Evolutionary conservation across 2,888 invertebrate species (phyloP).

Genomic region (Nephrotoma appendiculata): DNA sequence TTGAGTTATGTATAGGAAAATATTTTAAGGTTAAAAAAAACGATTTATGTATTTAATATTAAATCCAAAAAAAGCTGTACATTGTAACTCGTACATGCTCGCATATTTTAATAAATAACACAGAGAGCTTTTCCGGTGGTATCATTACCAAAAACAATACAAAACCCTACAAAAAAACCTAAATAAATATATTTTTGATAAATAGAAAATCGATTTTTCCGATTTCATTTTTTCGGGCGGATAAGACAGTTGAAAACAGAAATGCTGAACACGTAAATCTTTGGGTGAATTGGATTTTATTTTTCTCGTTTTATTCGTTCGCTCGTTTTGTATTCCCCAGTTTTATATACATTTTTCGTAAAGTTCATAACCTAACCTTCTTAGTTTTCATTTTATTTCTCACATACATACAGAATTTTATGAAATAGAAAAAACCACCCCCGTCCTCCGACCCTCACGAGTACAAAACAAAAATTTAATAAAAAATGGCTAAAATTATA

Average conservation of each 20-base stretch:
- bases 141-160: neutral
- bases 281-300: neutral
- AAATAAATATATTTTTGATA: neutral
- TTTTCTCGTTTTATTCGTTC: neutral
- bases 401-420: neutral
- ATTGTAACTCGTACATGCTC: neutral
- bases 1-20: neutral
- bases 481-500: neutral
- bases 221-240: neutral
- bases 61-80: no score
- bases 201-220: neutral
- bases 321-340: neutral
- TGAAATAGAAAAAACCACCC: neutral
- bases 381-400: neutral
- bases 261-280: neutral
- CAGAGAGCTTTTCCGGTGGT: neutral
- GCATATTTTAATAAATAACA: neutral
- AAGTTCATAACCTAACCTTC: neutral
- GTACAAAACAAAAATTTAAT: neutral
- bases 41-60: no score
- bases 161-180: neutral
- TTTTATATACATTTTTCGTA: neutral
- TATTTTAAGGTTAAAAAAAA: neutral
- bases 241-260: neutral
- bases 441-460: neutral